Evolutionary conservation across 2,797 vertebrate genomes (phyloP).

Genomic region (Orientallactaga sibirica): DNA sequence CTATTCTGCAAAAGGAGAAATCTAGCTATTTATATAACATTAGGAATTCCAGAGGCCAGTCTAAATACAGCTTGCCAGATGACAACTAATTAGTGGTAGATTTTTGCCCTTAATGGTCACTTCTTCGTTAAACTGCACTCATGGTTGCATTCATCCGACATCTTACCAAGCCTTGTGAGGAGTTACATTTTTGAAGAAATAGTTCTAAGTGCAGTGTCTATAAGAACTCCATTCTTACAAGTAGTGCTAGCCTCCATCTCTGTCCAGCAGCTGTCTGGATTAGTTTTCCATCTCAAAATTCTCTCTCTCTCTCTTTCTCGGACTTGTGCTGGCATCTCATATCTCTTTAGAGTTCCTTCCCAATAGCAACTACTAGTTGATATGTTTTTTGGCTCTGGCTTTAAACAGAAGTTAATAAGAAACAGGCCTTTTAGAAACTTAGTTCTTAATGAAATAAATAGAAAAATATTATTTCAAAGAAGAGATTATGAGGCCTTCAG

Average conservation of each 20-base stretch:
- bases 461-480: background rate
- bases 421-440: constrained; percentile 28
- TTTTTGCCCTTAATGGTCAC: background rate
- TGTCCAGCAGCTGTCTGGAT: background rate
- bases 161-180: background rate
- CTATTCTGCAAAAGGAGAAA: background rate
- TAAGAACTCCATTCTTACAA: background rate
- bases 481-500: background rate
- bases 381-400: background rate
- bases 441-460: constrained; percentile 17
- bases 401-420: constrained; percentile 1
- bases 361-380: background rate
- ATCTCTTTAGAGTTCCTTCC: constrained; percentile 30
- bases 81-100: background rate
- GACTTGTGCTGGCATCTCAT: background rate
- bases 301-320: background rate
- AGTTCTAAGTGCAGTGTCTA: background rate
- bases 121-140: background rate
- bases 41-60: background rate
- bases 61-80: background rate
- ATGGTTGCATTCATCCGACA: background rate
- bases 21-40: background rate
- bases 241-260: background rate
- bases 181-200: background rate
- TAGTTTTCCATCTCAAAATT: constrained; percentile 20